These are phyloP conservation scores for Antheraea yamamai DNA, from an alignment of 2,888 invertebrate species.

Conservation along the genomic window DNA sequence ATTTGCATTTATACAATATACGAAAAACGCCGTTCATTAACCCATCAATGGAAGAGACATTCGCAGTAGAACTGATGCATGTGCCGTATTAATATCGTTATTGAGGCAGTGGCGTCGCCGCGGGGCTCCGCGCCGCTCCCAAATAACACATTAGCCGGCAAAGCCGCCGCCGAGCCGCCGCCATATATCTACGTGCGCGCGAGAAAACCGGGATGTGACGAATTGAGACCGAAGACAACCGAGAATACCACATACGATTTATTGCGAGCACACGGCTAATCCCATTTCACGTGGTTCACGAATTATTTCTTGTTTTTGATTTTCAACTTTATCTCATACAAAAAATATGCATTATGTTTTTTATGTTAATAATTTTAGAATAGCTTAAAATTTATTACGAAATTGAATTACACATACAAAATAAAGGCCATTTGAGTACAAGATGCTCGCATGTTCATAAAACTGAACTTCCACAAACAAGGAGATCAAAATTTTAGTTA, in stretches of 20 bases:
- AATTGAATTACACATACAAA: no score
- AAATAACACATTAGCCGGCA: conserved; percentile 75
- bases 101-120: conserved; percentile 70
- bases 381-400: no score
- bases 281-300: conserved; percentile 59
- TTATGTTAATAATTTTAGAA: not conserved
- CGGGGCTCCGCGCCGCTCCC: conserved; percentile 64
- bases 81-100: conserved; percentile 71
- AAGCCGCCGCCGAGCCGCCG: conserved; percentile 59
- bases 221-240: conserved; percentile 71
- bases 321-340: not conserved
- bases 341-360: not conserved
- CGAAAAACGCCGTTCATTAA: conserved; percentile 26
- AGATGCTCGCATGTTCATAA: no score
- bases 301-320: conserved; percentile 19
- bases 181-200: conserved; percentile 66
- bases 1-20: not conserved
- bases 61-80: conserved; percentile 63
- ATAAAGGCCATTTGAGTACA: no score
- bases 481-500: no score
- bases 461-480: no score
- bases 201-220: conserved; percentile 72
- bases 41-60: conserved; percentile 58
- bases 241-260: conserved; percentile 55
- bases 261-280: conserved; percentile 74